phyloP scores from a whole-genome alignment of 2,113 vertebrate species.

The Aphelocoma coerulescens region DNA sequence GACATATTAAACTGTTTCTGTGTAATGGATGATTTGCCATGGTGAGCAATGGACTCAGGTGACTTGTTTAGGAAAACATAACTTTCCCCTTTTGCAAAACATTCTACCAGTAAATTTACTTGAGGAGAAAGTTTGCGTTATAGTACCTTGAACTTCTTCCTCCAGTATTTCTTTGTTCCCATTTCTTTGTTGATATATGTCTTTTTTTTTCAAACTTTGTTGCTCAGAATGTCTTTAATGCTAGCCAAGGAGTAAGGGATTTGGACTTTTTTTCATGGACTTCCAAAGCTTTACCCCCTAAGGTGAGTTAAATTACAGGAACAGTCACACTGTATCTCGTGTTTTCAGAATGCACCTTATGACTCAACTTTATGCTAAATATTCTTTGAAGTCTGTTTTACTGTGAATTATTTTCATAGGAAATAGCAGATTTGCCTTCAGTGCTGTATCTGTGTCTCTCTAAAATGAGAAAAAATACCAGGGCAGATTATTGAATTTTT shows the following conservation, averaged over 20 bases:
- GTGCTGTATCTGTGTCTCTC: neutral
- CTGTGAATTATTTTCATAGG: neutral
- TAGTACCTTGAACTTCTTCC: slow-evolving; percentile 61
- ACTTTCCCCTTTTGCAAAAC: slow-evolving; percentile 19
- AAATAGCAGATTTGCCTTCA: neutral
- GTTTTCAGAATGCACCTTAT: slow-evolving; percentile 58
- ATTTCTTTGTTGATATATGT: slow-evolving; percentile 85
- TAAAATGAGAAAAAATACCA: neutral
- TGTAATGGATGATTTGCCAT: slow-evolving; percentile 55
- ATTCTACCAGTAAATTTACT: neutral
- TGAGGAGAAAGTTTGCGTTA: slow-evolving; percentile 48
- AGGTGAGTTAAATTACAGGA: slow-evolving; percentile 90
- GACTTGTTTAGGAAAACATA: slow-evolving; percentile 44
- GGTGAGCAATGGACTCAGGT: slow-evolving; percentile 42
- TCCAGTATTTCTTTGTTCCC: slow-evolving; percentile 64
- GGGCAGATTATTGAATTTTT: neutral
- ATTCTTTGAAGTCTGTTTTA: slow-evolving; percentile 22
- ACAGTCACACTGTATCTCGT: slow-evolving; percentile 61
- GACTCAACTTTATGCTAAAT: neutral
- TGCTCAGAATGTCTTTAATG: slow-evolving; percentile 97
- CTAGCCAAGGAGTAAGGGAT: slow-evolving; percentile 97
- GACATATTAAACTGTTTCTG: slow-evolving; percentile 51
- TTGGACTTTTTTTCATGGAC: slow-evolving; percentile 96
- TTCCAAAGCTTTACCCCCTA: slow-evolving; percentile 88
- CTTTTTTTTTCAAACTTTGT: slow-evolving; percentile 91